phyloP scores from a whole-genome alignment of 2,888 invertebrate genomes.

The Phlogophora meticulosa region DNA sequence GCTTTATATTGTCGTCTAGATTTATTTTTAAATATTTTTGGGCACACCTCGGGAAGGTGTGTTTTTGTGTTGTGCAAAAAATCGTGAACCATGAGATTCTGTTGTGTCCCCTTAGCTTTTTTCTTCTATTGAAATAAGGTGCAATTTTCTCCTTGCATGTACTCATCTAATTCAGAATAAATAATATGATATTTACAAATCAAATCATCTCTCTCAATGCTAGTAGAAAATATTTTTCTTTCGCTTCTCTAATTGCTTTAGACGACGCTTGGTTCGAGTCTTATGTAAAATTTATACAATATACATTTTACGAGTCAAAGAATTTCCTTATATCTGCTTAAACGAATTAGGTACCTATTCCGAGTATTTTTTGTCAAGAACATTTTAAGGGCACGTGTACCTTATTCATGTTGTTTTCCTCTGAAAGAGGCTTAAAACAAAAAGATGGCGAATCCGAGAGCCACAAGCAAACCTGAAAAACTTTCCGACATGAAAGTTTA shows the following conservation, averaged over 20 bases:
- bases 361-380: conserved; percentile 55
- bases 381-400: conserved; percentile 63
- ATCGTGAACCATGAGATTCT: not conserved
- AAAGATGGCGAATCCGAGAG: conserved; percentile 86
- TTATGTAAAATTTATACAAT: conserved; percentile 56
- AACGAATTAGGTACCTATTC: conserved; percentile 56
- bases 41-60: not conserved
- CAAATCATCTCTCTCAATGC: conserved; percentile 44
- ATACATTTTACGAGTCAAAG: conserved; percentile 65
- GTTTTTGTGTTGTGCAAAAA: not conserved
- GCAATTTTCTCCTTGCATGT: conserved; percentile 13
- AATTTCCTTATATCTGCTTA: conserved; percentile 61
- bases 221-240: conserved; percentile 53
- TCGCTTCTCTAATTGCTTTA: conserved; percentile 59
- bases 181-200: conserved; percentile 53
- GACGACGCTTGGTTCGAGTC: conserved; percentile 57
- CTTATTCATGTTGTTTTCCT: conserved; percentile 73
- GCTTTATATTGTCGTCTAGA: conserved; percentile 17
- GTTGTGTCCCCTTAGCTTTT: not conserved
- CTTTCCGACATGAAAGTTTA: conserved; percentile 91
- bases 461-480: conserved; percentile 90
- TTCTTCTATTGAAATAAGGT: not conserved
- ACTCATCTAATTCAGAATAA: conserved; percentile 29
- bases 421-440: conserved; percentile 84
- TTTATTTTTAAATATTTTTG: conserved; percentile 8